phyloP scores from a whole-genome alignment of 2,888 invertebrate species.

The Alentia gelatinosa region DNA sequence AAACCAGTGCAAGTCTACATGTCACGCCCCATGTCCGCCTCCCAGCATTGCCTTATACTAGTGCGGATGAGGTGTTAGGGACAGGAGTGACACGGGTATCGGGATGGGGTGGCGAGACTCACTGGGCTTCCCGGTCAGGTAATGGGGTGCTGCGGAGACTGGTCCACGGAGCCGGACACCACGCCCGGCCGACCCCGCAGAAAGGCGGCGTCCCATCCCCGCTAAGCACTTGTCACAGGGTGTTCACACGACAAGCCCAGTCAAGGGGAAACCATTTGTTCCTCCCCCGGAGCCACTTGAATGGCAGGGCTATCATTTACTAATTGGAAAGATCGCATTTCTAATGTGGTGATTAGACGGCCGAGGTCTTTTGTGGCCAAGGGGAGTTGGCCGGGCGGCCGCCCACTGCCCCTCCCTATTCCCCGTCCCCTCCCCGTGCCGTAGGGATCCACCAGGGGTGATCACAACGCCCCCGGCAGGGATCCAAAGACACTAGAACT shows the following conservation, averaged over 20 bases:
- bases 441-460: not conserved
- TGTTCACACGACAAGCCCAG: not conserved
- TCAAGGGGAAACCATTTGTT: constrained; percentile 2
- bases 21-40: too few species aligned
- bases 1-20: too few species aligned
- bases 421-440: too few species aligned
- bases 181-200: not conserved
- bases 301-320: constrained; percentile 15
- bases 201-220: not conserved
- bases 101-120: too few species aligned
- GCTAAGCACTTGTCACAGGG: not conserved
- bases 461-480: not conserved
- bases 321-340: constrained; percentile 26
- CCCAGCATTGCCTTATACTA: too few species aligned
- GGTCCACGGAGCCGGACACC: too few species aligned
- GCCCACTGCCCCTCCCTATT: too few species aligned
- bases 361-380: not conserved
- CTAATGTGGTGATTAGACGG: constrained; percentile 27
- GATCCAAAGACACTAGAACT: not conserved
- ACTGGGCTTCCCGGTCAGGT: too few species aligned
- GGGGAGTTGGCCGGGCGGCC: too few species aligned
- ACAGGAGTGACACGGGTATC: too few species aligned
- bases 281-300: not conserved
- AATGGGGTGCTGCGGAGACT: too few species aligned
- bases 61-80: too few species aligned